Percentiles rank a stretch among this genome's conserved stretches.
phyloP scores from a whole-genome alignment of 2,797 vertebrate genomes.

The Centropyge bicolor region DNA sequence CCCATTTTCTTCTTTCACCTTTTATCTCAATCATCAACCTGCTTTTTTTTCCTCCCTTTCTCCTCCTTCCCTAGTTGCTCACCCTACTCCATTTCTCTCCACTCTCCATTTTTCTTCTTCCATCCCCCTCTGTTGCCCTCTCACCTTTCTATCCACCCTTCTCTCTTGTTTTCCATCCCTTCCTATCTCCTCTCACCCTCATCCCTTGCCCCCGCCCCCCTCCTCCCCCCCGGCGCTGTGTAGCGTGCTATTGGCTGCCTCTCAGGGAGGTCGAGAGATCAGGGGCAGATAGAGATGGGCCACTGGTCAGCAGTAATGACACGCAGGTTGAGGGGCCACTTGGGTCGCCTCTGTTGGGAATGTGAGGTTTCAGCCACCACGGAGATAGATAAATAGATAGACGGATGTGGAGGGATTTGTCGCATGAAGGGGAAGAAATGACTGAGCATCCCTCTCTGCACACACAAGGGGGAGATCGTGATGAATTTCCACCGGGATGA shows the following conservation, averaged over 20 bases:
- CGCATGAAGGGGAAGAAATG: conserved; percentile 47
- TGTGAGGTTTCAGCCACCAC: conserved; percentile 59
- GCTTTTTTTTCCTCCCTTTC: conserved; percentile 16
- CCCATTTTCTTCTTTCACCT: conserved; percentile 29
- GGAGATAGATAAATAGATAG: conserved; percentile 66
- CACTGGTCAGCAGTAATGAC: conserved; percentile 85
- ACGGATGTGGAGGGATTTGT: conserved; percentile 61
- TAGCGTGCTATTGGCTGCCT: conserved; percentile 65
- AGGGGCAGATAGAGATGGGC: conserved; percentile 80
- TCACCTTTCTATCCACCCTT: conserved; percentile 36
- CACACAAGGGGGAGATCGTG: conserved; percentile 33
- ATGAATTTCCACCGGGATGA: conserved; percentile 60
- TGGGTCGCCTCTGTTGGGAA: conserved; percentile 73
- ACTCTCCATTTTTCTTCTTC: conserved; percentile 14
- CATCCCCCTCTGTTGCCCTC: conserved; percentile 15
- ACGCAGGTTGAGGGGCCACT: conserved; percentile 76
- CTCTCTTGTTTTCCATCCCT: conserved; percentile 21
- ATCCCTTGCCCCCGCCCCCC: conserved; percentile 31
- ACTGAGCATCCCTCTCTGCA: conserved; percentile 49
- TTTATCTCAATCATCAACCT: conserved; percentile 40
- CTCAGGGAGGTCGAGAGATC: conserved; percentile 79
- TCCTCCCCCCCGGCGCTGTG: conserved; percentile 26
- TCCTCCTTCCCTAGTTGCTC: conserved; percentile 1
- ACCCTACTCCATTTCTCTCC: conserved; percentile 16
- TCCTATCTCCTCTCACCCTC: conserved; percentile 31